Evolutionary conservation across 1,140 invertebrate genomes (phyloP).

Genomic region (Atta texana): DNA sequence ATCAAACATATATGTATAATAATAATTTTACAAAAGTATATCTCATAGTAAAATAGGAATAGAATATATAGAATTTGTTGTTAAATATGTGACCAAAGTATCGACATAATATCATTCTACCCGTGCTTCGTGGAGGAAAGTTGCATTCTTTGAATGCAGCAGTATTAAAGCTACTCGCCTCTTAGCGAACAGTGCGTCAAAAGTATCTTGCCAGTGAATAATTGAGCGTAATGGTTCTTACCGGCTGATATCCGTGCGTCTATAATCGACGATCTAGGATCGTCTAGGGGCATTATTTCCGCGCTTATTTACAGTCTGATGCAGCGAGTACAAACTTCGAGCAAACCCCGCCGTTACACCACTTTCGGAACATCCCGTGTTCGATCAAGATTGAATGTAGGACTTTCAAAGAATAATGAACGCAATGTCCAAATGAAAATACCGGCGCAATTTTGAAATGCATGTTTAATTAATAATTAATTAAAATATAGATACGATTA

Average conservation of each 20-base stretch:
- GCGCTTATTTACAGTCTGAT: conserved; percentile 52
- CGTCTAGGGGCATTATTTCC: background rate
- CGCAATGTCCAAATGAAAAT: background rate
- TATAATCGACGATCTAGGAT: conserved; percentile 52
- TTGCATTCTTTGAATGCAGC: conserved; percentile 37
- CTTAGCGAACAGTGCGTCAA: conserved; percentile 59
- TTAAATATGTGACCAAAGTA: background rate
- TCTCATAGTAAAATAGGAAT: conserved; percentile 15
- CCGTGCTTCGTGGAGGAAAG: conserved; percentile 52
- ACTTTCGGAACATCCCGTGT: background rate
- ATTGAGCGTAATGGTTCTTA: conserved; percentile 63
- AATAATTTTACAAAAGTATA: background rate
- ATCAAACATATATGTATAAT: background rate
- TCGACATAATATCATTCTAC: background rate
- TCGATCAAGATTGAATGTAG: conserved; percentile 31
- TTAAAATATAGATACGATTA: conserved; percentile 46
- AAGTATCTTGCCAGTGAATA: conserved; percentile 57
- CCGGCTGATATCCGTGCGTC: conserved; percentile 52
- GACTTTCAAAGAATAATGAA: background rate
- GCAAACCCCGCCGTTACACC: conserved; percentile 14
- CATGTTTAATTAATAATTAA: conserved; percentile 50
- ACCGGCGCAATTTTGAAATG: conserved; percentile 5
- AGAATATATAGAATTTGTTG: background rate
- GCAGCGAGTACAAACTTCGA: conserved; percentile 27
- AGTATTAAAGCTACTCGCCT: conserved; percentile 59